Evolutionary conservation across 1,140 invertebrate species (phyloP), one percentile per base, ranked within the genome.

Genomic region (Diorhabda carinulata): DNA sequence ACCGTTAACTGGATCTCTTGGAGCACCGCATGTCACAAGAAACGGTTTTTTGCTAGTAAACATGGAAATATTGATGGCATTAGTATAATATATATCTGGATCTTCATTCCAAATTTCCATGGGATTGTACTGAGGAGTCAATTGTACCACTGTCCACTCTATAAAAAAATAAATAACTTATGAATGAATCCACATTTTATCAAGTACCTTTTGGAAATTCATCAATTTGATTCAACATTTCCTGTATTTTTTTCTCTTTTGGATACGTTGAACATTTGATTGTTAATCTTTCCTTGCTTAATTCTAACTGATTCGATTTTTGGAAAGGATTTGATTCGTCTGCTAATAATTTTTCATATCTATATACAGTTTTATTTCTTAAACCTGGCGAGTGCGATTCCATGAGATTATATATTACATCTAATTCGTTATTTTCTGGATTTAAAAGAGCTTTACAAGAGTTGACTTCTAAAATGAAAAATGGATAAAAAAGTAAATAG

Each of bases 111-210:
- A 8, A 59, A 64, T 58, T 57, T 77, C 73, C 67, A 67, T 56
- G 9, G 68, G 44, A 68, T 65, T 73, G 68, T 74, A 71, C 7
- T 72, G 64, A 57, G 72, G 69, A 57, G 77, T 77, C 43, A 78
- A 47, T 61, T 78, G 77, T 44, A 78, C 64, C 64, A 77, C 43
- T 47, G 74, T 77, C 77, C 77, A 78, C 66, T 78, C 75, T 78
- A 59, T 47, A 72, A 73, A n/a, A 72, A 58, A 41, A 56, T 64
- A 44, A 57, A 45, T 62, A 56, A 70, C 3, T 56, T 57, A 62
- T 52, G 41, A 43, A 57, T 2, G 44, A 40, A 58, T 41, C 4
- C 43, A 10, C 7, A 61, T 10, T 61, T 41, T 10, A 67, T 3
- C 65, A 59, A 5, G 9, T 61, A 75, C 74, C 74, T 72, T 70